Evolutionary conservation across 2,888 invertebrate species (phyloP), one percentile per base, ranked within the genome.

Genomic region (Apodemia duryi): DNA sequence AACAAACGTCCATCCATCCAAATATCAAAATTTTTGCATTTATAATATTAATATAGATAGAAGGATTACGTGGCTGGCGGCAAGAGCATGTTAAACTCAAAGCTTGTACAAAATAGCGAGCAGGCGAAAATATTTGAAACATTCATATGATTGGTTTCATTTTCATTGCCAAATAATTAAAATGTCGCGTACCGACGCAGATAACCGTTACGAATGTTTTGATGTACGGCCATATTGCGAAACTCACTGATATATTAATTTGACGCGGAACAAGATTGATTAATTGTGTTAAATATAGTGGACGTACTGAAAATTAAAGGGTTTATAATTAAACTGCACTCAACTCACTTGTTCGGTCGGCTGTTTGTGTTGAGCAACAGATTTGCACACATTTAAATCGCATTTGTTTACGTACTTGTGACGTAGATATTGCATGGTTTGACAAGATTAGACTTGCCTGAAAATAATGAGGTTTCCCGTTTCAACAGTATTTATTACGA

Each of bases 91-190:
- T n/a, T 49, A 3, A 49, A 49, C 49, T 49, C n/a, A 49, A 49
- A 49, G 13, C 49, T n/a, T 2, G 2, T 49, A 49, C n/a, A 49
- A 49, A 49, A n/a, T n/a, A 49, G 13, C 49, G 49, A 49, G n/a
- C 49, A 49, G n/a, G 49, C n/a, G 49, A 49, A 49, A 49, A 49
- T 49, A 49, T 49, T 49, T 49, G n/a, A 49, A 49, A 49, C 6
- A 49, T 49, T 49, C n/a, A 49, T n/a, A 29, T 54, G 21, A 54
- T 54, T 29, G 54, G 29, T 54, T 54, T 54, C 28, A 29, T 29
- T 54, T 54, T 54, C 54, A 28, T 54, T 28, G 54, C 54, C 54
- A 54, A 54, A 54, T 54, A 54, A 54, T 54, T 51, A 51, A 51
- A 21, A 51, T 51, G 49, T 21, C 54, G 29, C 54, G 29, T 28